These are phyloP conservation scores for Antedon mediterranea DNA, from an alignment of 53 echinoderm and acorn worm genomes.

Conservation along the genomic window DNA sequence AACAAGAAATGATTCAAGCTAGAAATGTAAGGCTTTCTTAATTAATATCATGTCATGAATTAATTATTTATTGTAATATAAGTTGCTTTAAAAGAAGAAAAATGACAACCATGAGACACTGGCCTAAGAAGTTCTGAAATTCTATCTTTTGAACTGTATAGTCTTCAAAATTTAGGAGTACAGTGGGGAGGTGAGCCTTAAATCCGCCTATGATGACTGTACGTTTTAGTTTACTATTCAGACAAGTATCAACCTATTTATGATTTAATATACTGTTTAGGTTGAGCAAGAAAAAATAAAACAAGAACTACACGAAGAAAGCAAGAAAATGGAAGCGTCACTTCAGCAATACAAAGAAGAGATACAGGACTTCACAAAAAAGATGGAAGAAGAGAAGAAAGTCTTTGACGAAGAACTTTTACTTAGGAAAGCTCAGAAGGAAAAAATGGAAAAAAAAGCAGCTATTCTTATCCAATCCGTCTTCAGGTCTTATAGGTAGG, in stretches of 20 bases:
- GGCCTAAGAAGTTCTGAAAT: too few relatives aligned
- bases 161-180: too few relatives aligned
- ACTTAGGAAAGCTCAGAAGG: conserved; percentile 16
- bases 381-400: conserved; percentile 45
- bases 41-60: too few relatives aligned
- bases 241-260: too few relatives aligned
- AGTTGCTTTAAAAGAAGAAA: too few relatives aligned
- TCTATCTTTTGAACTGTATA: too few relatives aligned
- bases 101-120: too few relatives aligned
- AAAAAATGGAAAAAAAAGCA: conserved; percentile 18
- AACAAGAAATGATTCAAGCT: conserved; percentile 25
- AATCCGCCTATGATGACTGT: too few relatives aligned
- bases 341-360: conserved; percentile 34
- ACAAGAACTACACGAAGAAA: conserved; percentile 25
- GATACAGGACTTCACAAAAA: conserved; percentile 47
- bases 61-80: too few relatives aligned
- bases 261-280: conserved; percentile 1
- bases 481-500: conserved; percentile 67
- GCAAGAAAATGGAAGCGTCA: conserved; percentile 17
- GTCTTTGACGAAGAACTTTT: conserved; percentile 33
- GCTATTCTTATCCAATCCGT: conserved; percentile 60
- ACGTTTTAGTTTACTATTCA: too few relatives aligned
- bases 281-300: conserved; percentile 30
- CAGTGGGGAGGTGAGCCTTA: too few relatives aligned
- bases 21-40: conserved; percentile 32